A percentile compares a stretch with the other conserved stretches of the same genome.
Evolutionary conservation across 1,140 invertebrate species (phyloP).

Genomic region (Paralvinella palmiformis): DNA sequence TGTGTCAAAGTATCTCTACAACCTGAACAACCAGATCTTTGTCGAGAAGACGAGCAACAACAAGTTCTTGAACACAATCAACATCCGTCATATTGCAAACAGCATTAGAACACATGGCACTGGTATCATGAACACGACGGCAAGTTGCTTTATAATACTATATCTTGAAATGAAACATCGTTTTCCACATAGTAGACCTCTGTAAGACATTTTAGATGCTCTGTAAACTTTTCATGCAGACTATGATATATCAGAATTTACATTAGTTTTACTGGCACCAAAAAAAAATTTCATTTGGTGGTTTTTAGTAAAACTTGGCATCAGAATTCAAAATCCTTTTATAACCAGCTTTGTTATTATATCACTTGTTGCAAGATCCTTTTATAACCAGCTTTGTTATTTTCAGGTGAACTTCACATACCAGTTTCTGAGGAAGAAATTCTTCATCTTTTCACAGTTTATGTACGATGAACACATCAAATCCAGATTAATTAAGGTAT

Average conservation of each 20-base stretch:
- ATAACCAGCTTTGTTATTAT: too few relatives aligned
- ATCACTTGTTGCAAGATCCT: neutral
- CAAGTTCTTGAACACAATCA: conserved; percentile 93
- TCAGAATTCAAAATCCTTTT: too few relatives aligned
- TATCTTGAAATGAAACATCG: too few relatives aligned
- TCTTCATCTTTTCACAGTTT: conserved; percentile 94
- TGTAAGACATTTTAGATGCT: too few relatives aligned
- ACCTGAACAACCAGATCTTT: conserved; percentile 96
- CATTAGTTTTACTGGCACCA: too few relatives aligned
- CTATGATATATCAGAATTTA: too few relatives aligned
- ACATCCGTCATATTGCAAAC: conserved; percentile 92
- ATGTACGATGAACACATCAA: conserved; percentile 98
- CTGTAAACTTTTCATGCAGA: too few relatives aligned
- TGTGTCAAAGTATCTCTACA: conserved; percentile 89
- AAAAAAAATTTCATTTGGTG: too few relatives aligned
- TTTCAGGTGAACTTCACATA: conserved; percentile 86
- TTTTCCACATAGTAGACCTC: too few relatives aligned
- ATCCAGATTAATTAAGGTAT: conserved; percentile 75
- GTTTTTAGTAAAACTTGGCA: too few relatives aligned
- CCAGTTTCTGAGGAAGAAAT: conserved; percentile 90
- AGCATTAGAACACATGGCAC: conserved; percentile 96
- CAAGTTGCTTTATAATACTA: conserved; percentile 48
- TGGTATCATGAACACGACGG: conserved; percentile 92
- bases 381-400: conserved; percentile 17
- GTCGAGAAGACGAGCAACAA: conserved; percentile 86